phyloP scores from a whole-genome alignment of 2,888 invertebrate genomes.

The Gisinianus flammeolus region DNA sequence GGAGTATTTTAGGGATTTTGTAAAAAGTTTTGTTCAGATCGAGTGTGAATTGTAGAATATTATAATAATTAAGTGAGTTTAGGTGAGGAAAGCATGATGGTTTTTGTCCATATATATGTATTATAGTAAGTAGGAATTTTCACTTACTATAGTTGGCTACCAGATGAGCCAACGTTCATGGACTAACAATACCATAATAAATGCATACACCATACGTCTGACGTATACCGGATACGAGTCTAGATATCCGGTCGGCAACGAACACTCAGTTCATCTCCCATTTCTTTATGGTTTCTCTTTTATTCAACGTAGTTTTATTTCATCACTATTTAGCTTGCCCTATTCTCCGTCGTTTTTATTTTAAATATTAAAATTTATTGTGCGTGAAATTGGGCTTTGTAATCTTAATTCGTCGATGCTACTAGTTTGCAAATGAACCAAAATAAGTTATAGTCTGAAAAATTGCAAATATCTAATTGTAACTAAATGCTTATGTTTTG shows the following conservation, averaged over 20 bases:
- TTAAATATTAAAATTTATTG: not conserved
- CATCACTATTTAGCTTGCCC: not conserved
- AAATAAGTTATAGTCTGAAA: conserved; percentile 2
- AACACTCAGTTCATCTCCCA: not conserved
- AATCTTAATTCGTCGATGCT: not conserved
- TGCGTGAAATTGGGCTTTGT: not conserved
- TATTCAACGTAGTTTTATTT: not conserved
- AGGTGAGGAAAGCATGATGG: too few species aligned
- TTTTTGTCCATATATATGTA: not conserved
- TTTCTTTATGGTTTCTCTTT: conserved; percentile 4
- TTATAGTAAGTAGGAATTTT: not conserved
- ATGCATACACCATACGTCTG: not conserved
- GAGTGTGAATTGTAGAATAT: too few species aligned
- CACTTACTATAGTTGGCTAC: not conserved
- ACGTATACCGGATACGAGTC: conserved; percentile 21
- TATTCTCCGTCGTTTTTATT: not conserved
- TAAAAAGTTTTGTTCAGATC: too few species aligned
- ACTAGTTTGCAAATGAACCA: not conserved
- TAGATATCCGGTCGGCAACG: conserved; percentile 17
- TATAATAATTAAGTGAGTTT: too few species aligned
- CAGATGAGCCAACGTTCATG: not conserved
- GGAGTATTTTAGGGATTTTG: too few species aligned
- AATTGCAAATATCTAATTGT: not conserved
- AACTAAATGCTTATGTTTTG: not conserved
- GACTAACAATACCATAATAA: not conserved